Percentiles rank a stretch among this genome's conserved stretches.
Evolutionary conservation across 2,797 vertebrate genomes (phyloP).

Genomic region (Lepilemur ruficaudatus): DNA sequence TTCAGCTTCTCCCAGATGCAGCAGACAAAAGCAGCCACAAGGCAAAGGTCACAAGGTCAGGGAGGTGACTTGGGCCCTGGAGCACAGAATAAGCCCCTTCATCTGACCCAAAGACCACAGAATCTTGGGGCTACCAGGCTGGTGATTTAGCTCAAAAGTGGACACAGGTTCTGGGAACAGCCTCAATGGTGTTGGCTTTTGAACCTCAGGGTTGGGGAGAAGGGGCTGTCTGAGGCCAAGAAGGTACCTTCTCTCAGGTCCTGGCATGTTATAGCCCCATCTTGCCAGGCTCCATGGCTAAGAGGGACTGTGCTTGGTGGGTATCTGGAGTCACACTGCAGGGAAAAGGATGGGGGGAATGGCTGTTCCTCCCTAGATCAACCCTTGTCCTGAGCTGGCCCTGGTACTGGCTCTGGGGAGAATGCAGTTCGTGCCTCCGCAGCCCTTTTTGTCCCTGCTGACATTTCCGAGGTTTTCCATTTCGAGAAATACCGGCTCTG

Average conservation of each 20-base stretch:
- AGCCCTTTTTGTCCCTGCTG: background rate
- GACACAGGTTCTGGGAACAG: background rate
- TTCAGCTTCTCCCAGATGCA: background rate
- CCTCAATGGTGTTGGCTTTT: background rate
- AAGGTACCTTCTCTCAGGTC: background rate
- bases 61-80: background rate
- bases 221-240: background rate
- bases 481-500: constrained; percentile 41
- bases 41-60: background rate
- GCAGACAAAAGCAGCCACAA: background rate
- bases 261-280: background rate
- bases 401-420: background rate
- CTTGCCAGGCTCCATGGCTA: background rate
- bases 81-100: background rate
- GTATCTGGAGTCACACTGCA: background rate
- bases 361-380: background rate
- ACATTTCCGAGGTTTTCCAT: constrained; percentile 58
- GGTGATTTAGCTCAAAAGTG: background rate
- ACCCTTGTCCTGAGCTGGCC: background rate
- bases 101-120: background rate
- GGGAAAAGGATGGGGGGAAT: background rate
- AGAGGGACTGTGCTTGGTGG: background rate
- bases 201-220: background rate
- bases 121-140: background rate
- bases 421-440: background rate